Conservation (phyloP, 1,140 invertebrate species). For the Cydia fagiglandana region DNA sequence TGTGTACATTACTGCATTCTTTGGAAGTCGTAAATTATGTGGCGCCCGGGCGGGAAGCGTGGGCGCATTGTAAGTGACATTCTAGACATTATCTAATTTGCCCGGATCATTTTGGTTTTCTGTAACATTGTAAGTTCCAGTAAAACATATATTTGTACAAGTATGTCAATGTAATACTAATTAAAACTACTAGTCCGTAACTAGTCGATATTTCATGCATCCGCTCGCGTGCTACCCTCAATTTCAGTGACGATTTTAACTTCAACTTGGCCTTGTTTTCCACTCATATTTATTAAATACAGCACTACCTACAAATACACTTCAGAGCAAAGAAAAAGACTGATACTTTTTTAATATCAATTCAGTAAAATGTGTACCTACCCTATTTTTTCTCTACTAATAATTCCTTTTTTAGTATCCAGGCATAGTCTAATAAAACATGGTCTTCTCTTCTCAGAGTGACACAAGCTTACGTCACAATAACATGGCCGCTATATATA, state of each 20-base stretch:
- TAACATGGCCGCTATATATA: no score
- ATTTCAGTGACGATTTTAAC: constrained; percentile 18
- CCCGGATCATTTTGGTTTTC: background rate
- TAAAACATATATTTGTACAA: background rate
- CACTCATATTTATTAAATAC: constrained; percentile 23
- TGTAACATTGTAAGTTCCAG: no score
- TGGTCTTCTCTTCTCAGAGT: no score
- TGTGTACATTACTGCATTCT: constrained; percentile 15
- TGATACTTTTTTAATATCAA: background rate
- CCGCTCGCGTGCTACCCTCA: constrained; percentile 14
- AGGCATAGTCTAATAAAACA: no score
- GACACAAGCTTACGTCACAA: no score
- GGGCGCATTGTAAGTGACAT: constrained; percentile 1
- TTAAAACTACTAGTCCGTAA: constrained; percentile 10
- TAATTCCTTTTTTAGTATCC: background rate
- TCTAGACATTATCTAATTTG: background rate
- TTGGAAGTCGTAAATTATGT: constrained; percentile 1
- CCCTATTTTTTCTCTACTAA: background rate
- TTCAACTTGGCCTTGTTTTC: constrained; percentile 18
- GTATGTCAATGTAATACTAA: background rate
- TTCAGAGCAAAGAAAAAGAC: background rate
- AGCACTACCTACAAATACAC: background rate
- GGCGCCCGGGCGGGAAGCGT: constrained; percentile 4
- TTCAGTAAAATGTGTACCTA: background rate
- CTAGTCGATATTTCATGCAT: constrained; percentile 6